Conservation (phyloP, 2,113 vertebrate genomes). For the Coreoperca whiteheadi region DNA sequence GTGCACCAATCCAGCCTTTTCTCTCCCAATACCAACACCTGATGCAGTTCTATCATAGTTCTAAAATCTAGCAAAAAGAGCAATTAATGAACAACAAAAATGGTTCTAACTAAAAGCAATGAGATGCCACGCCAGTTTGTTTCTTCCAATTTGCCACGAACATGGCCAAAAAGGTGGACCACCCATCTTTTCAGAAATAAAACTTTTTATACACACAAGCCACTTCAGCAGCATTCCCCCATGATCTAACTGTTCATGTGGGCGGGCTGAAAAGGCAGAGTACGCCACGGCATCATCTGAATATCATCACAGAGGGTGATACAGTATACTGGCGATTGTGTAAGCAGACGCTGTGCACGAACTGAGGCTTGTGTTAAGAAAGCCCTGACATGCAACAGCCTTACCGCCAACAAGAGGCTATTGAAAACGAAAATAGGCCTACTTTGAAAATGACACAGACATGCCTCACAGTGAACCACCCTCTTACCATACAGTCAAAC, state of each 20-base stretch:
- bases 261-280: conserved; percentile 50
- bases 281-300: conserved; percentile 19
- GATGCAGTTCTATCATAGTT: neutral
- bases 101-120: neutral
- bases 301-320: conserved; percentile 42
- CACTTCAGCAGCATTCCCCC: conserved; percentile 28
- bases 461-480: neutral
- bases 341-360: conserved; percentile 30
- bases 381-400: conserved; percentile 42
- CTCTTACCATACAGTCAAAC: neutral
- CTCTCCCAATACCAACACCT: neutral
- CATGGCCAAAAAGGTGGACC: neutral
- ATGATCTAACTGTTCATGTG: conserved; percentile 41
- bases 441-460: conserved; percentile 49
- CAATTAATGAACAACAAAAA: neutral
- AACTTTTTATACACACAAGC: conserved; percentile 32
- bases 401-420: conserved; percentile 40
- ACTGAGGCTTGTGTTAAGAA: conserved; percentile 37
- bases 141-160: neutral
- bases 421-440: conserved; percentile 58
- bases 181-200: conserved; percentile 9
- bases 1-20: neutral
- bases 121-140: neutral
- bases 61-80: neutral
- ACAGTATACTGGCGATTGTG: conserved; percentile 47